These are phyloP conservation scores for Galeopterus variegatus DNA, from an alignment of 2,113 vertebrate genomes.

Conservation along the genomic window DNA sequence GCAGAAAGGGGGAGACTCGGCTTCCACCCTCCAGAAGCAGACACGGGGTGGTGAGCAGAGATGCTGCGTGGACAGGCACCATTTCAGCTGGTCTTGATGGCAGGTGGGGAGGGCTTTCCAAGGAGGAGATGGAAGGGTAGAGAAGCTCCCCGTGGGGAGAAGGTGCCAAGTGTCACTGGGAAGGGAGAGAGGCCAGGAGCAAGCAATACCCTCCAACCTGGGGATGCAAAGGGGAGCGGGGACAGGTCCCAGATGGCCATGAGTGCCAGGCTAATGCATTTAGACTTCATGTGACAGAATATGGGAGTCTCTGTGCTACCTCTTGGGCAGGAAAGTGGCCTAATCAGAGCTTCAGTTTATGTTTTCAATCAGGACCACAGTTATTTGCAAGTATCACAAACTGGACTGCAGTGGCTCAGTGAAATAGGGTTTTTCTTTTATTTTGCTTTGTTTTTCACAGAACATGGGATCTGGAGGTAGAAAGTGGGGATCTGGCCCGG, in stretches of 20 bases:
- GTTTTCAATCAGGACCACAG: neutral
- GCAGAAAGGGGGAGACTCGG: neutral
- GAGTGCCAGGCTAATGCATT: neutral
- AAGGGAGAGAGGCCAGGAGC: neutral
- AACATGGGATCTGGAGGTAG: neutral
- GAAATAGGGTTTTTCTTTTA: neutral
- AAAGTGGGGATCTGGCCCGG: neutral
- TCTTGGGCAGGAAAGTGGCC: neutral
- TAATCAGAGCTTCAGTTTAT: neutral
- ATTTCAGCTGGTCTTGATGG: neutral
- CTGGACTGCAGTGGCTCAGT: neutral
- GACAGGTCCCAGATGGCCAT: neutral
- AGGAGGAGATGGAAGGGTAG: neutral
- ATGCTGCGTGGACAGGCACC: rapidly evolving
- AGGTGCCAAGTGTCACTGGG: neutral
- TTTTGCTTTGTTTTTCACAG: neutral
- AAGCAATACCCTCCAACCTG: neutral
- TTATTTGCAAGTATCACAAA: neutral
- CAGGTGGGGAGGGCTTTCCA: neutral
- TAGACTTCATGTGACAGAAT: neutral
- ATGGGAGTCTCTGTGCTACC: neutral
- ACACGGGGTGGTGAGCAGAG: rapidly evolving
- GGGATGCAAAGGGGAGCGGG: too few species aligned
- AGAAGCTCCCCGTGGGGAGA: neutral
- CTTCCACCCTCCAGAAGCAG: neutral